Percentiles rank a stretch among this genome's conserved stretches.
Conservation (phyloP, 2,113 vertebrate species). For the Pantherophis guttatus region DNA sequence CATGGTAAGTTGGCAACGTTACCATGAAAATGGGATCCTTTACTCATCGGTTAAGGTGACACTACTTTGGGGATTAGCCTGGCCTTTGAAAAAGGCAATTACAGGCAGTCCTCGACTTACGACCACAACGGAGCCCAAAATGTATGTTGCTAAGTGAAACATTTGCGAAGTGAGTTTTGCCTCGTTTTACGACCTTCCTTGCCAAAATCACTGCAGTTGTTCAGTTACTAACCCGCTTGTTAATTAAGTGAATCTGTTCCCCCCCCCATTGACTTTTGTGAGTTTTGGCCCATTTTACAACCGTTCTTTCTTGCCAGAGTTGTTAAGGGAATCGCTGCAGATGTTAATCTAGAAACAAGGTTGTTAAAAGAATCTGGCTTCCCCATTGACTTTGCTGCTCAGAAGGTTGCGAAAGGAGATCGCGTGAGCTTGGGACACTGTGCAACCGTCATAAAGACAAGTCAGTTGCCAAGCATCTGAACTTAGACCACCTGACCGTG, state of each 20-base stretch:
- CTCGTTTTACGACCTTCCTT: neutral
- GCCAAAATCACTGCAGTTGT: too few relatives aligned
- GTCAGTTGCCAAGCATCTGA: neutral
- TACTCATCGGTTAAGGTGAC: conserved; percentile 2
- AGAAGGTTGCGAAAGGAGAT: too few relatives aligned
- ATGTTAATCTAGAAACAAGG: too few relatives aligned
- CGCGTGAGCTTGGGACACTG: neutral
- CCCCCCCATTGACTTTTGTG: too few relatives aligned
- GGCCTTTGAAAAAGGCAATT: neutral
- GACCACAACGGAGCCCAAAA: neutral
- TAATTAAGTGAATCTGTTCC: too few relatives aligned
- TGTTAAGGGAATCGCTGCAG: too few relatives aligned
- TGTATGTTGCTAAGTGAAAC: neutral
- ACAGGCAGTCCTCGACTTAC: neutral
- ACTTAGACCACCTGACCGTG: neutral
- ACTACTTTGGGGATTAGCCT: neutral
- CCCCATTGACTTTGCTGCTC: too few relatives aligned
- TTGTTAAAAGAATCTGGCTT: too few relatives aligned
- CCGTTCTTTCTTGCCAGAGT: too few relatives aligned
- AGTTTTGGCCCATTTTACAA: too few relatives aligned
- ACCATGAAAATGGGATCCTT: neutral
- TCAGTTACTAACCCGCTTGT: too few relatives aligned
- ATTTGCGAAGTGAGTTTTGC: neutral
- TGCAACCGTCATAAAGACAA: neutral
- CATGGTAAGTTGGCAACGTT: neutral